These are phyloP conservation scores for Intellagama lesueurii DNA, from an alignment of 2,797 vertebrate species.

Conservation along the genomic window DNA sequence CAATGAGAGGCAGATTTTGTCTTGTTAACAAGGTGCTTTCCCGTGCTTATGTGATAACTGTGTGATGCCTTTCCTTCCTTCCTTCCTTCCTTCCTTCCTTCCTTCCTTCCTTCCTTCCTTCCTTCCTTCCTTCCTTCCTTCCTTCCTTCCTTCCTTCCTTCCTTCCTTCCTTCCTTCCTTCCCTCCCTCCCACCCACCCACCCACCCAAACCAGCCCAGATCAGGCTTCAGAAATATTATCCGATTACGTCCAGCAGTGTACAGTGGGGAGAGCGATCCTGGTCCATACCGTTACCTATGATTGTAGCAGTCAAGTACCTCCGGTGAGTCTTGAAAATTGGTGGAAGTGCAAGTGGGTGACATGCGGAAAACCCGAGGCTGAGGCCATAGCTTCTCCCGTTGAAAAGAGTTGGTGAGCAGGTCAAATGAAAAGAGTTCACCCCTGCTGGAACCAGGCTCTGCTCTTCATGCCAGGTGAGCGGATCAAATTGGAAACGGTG, in stretches of 20 bases:
- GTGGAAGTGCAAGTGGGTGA: too few relatives aligned
- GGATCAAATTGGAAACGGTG: too few relatives aligned
- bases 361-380: background rate
- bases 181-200: too few relatives aligned
- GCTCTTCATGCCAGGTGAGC: too few relatives aligned
- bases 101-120: too few relatives aligned
- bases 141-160: background rate
- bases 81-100: background rate
- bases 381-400: too few relatives aligned
- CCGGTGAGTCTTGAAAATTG: conserved; percentile 70
- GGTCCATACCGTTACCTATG: conserved; percentile 76
- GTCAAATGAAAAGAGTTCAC: background rate
- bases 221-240: conserved; percentile 76
- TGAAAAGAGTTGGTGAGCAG: background rate
- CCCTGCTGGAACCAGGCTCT: too few relatives aligned
- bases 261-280: conserved; percentile 73
- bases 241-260: conserved; percentile 75
- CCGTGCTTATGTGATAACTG: background rate
- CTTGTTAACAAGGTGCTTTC: background rate
- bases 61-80: background rate
- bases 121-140: background rate
- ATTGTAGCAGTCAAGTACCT: conserved; percentile 71
- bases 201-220: conserved; percentile 75
- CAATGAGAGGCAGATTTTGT: background rate
- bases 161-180: background rate